Evolutionary conservation across 2,888 invertebrate species (phyloP).

Genomic region (Gnatocerus cornutus): DNA sequence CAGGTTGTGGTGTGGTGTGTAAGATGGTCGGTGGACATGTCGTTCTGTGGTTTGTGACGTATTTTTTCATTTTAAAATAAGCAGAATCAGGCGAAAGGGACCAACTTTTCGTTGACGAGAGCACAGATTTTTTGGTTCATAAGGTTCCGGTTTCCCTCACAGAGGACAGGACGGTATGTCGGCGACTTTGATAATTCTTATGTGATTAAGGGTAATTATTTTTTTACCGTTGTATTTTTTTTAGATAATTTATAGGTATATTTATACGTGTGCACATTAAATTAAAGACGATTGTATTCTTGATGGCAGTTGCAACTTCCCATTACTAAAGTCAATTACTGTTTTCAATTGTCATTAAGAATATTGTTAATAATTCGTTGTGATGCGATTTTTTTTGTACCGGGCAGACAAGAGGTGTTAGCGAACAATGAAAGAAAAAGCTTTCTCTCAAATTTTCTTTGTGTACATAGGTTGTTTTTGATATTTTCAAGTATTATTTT

Average conservation of each 20-base stretch:
- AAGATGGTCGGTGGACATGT: constrained; percentile 27
- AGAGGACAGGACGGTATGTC: constrained; percentile 39
- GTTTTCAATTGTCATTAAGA: constrained; percentile 40
- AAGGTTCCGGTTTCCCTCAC: constrained; percentile 31
- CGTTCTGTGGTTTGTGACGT: constrained; percentile 31
- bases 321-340: constrained; percentile 44
- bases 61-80: background rate
- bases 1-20: constrained; percentile 43
- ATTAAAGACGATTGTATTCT: constrained; percentile 40
- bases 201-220: constrained; percentile 63
- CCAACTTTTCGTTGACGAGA: constrained; percentile 27
- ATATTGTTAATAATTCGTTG: constrained; percentile 42
- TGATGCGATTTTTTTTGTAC: constrained; percentile 23
- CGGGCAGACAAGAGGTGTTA: constrained; percentile 11
- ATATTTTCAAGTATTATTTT: constrained; percentile 30
- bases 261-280: constrained; percentile 58
- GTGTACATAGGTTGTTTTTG: constrained; percentile 38
- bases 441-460: constrained; percentile 14
- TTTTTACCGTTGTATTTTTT: constrained; percentile 60
- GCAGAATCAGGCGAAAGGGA: constrained; percentile 31
- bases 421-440: constrained; percentile 29
- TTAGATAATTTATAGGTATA: constrained; percentile 61
- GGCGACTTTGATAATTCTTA: constrained; percentile 41
- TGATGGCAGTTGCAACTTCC: constrained; percentile 38
- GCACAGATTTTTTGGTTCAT: constrained; percentile 15